Percentiles rank a stretch among this genome's conserved stretches.
phyloP scores from a whole-genome alignment of 1,140 invertebrate species.

The Diachasmimorpha longicaudata region DNA sequence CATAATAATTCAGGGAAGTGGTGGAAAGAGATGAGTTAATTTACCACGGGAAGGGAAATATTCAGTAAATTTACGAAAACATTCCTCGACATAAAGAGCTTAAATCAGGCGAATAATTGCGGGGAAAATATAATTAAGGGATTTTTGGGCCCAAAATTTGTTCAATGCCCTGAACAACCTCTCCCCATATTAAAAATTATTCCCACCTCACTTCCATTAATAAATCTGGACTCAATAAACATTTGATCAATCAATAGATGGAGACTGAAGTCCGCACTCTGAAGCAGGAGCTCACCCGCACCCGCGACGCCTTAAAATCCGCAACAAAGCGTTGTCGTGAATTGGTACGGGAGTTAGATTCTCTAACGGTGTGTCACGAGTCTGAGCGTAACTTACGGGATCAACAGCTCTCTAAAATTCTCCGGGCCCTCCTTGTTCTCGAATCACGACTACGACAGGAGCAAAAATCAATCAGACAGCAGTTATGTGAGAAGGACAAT shows the following conservation, averaged over 20 bases:
- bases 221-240: background rate
- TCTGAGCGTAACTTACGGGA: conserved; percentile 69
- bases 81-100: too few relatives aligned
- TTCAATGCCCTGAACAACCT: too few relatives aligned
- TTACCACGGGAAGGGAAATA: too few relatives aligned
- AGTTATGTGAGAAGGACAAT: conserved; percentile 73
- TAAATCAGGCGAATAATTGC: too few relatives aligned
- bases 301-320: conserved; percentile 56
- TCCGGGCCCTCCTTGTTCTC: conserved; percentile 72
- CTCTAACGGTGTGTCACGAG: conserved; percentile 66
- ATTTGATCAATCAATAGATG: conserved; percentile 63
- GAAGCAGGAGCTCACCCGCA: conserved; percentile 66
- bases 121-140: too few relatives aligned
- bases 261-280: conserved; percentile 70
- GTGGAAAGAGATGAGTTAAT: too few relatives aligned
- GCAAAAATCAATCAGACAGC: conserved; percentile 73
- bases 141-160: too few relatives aligned
- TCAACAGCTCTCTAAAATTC: conserved; percentile 71
- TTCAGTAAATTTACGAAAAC: too few relatives aligned
- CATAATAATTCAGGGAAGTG: too few relatives aligned
- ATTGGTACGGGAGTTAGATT: conserved; percentile 68
- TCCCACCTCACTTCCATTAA: too few relatives aligned
- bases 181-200: too few relatives aligned
- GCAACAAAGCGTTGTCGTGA: conserved; percentile 65
- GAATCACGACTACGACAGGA: conserved; percentile 77